phyloP scores from a whole-genome alignment of 2,113 vertebrate genomes.

The Nibea coibor region DNA sequence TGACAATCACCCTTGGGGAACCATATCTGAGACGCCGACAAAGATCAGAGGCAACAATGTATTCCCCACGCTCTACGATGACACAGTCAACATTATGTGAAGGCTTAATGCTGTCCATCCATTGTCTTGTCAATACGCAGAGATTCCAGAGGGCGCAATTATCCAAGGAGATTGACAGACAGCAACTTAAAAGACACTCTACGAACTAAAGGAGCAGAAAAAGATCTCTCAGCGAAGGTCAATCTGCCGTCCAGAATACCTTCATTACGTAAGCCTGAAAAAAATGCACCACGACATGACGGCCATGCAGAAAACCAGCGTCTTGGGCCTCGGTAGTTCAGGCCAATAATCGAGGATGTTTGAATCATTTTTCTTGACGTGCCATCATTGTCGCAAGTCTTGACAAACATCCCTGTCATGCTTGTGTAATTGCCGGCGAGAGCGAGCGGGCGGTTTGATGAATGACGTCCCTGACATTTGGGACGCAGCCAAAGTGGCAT shows the following conservation, averaged over 20 bases:
- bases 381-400: conserved; percentile 52
- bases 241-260: conserved; percentile 8
- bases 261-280: not conserved
- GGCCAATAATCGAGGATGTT: conserved; percentile 43
- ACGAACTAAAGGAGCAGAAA: not conserved
- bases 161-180: conserved; percentile 36
- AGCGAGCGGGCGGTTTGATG: conserved; percentile 58
- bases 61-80: not conserved
- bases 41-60: conserved; percentile 29
- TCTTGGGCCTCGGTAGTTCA: conserved; percentile 17
- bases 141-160: conserved; percentile 47
- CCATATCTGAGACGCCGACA: conserved; percentile 6
- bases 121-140: conserved; percentile 46
- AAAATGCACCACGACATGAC: conserved; percentile 16
- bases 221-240: not conserved
- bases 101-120: conserved; percentile 46
- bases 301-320: not conserved
- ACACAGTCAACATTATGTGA: conserved; percentile 43
- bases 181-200: conserved; percentile 5
- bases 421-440: conserved; percentile 64
- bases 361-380: conserved; percentile 22
- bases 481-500: conserved; percentile 60
- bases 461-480: conserved; percentile 68
- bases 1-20: conserved; percentile 18
- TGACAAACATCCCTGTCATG: conserved; percentile 66